Evolutionary conservation across 2,113 vertebrate species (phyloP).

Genomic region (Grammatotria lemairii): DNA sequence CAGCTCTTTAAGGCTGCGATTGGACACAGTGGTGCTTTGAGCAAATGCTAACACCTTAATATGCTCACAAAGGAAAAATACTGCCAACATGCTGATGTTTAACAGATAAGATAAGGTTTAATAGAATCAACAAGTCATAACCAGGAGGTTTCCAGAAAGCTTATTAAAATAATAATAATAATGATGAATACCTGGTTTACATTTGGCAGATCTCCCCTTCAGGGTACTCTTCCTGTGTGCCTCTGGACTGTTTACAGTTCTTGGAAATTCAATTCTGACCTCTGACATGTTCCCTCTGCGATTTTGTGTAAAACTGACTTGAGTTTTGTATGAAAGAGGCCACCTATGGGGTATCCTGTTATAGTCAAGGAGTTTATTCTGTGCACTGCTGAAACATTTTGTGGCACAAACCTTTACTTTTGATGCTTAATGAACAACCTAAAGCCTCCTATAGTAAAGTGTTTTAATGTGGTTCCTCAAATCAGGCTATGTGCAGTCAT

Average conservation of each 20-base stretch:
- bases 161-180: neutral
- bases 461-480: neutral
- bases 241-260: neutral
- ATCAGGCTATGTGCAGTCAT: neutral
- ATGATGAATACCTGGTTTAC: neutral
- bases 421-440: neutral
- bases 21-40: neutral
- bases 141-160: neutral
- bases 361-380: neutral
- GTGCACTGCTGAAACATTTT: neutral
- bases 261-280: neutral
- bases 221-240: neutral
- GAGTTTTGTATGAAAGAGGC: neutral
- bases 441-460: neutral
- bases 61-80: neutral
- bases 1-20: neutral
- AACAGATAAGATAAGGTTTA: neutral
- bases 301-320: neutral
- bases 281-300: neutral
- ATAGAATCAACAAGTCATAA: neutral
- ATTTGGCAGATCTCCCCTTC: neutral
- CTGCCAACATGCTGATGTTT: neutral
- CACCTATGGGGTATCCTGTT: neutral
- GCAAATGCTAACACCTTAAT: neutral
- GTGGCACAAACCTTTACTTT: neutral